phyloP scores from a whole-genome alignment of 1,140 invertebrate genomes.

The Probaryconus sp. region DNA sequence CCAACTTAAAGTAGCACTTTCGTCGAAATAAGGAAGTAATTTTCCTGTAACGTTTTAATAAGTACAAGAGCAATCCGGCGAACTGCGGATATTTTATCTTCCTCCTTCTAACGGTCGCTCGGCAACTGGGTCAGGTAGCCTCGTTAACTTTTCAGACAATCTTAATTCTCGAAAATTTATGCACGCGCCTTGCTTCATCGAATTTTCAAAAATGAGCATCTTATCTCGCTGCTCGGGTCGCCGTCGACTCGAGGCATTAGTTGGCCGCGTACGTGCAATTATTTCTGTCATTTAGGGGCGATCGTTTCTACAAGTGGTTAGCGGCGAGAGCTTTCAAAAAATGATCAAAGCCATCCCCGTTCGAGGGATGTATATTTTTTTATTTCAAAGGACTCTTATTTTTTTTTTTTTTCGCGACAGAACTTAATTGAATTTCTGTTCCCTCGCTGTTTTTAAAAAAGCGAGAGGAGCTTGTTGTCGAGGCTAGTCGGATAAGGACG shows the following conservation, averaged over 20 bases:
- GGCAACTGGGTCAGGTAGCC: slow-evolving; percentile 35
- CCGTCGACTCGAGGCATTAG: too few species aligned
- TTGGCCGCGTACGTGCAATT: too few species aligned
- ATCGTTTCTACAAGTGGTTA: slow-evolving; percentile 10
- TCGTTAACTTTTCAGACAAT: slow-evolving; percentile 19
- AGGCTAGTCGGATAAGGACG: slow-evolving; percentile 19
- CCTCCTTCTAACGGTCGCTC: neutral
- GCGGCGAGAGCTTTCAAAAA: slow-evolving; percentile 9
- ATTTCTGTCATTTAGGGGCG: neutral
- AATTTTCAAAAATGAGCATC: slow-evolving; percentile 12
- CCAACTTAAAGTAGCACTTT: slow-evolving; percentile 18
- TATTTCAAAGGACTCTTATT: neutral
- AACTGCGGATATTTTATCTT: slow-evolving; percentile 29
- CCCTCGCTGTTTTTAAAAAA: slow-evolving; percentile 19
- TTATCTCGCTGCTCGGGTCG: too few species aligned
- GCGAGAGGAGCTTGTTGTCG: slow-evolving; percentile 26
- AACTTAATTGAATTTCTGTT: slow-evolving; percentile 53
- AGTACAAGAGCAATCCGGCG: slow-evolving; percentile 28
- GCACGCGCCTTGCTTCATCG: slow-evolving; percentile 4
- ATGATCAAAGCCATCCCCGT: slow-evolving; percentile 33
- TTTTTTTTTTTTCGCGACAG: slow-evolving; percentile 29
- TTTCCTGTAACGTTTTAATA: slow-evolving; percentile 42
- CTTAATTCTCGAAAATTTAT: slow-evolving; percentile 37
- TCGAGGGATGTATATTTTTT: too few species aligned
- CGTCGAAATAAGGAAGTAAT: slow-evolving; percentile 25